Evolutionary conservation across 2,113 vertebrate genomes (phyloP), one percentile per base, ranked within the genome.

Genomic region (Manacus vitellinus): DNA sequence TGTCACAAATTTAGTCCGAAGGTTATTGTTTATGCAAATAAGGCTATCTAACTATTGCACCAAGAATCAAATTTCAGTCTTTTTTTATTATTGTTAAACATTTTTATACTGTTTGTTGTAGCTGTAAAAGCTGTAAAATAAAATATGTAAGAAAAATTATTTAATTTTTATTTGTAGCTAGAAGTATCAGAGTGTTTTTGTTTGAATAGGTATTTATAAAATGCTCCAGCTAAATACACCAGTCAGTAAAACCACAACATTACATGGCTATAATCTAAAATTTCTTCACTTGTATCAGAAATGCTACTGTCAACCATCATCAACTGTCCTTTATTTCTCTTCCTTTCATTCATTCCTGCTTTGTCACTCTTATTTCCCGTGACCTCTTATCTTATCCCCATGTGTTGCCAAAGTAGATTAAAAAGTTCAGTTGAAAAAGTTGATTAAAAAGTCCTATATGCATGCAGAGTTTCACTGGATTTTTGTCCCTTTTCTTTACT

Each of bases 381-480:
- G 6, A 63, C 18, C 33, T 56, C n/a, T 88, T 47, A 62, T 25
- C n/a, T 67, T 23, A 63, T 44, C 30, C 11, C 4, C 16, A 20
- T 13, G 18, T 65, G 7, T 61, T 84, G 10, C 12, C 4, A 10
- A 85, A 51, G 6, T 43, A 0, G 2, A 55, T 39, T 87, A 65
- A 78, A 83, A 76, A 47, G 15, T 68, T 18, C 79, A 28, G 25
- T 33, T 63, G 44, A 74, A 74, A 31, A 78, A 78, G 37, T 37
- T 58, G 43, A 43, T 63, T 68, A 63, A 85, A 88, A 58, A 39
- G 23, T n/a, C 5, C 9, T 52, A 7, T 25, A 68, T 63, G 71
- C 31, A 7, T 59, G 15, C 7, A 43, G n/a, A 59, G 7, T 70
- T 51, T 63, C 39, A 51, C 6, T 30, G 20, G 1, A 0, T 0